Evolutionary conservation across 2,113 vertebrate species (phyloP).

Genomic region (Anarrhichthys ocellatus): DNA sequence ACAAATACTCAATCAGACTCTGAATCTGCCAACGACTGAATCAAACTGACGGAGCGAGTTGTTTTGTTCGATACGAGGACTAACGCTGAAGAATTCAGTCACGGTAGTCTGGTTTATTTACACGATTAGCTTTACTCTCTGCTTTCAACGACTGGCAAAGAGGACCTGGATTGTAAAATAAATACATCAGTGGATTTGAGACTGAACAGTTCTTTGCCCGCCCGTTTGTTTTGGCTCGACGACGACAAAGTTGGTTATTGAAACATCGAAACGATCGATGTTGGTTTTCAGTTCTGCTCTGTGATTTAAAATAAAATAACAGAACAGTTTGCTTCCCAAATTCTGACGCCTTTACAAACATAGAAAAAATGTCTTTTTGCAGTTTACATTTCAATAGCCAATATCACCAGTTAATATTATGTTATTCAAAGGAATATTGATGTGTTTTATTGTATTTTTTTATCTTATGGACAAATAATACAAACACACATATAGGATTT

Average conservation of each 20-base stretch:
- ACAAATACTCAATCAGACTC: constrained; percentile 40
- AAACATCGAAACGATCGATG: constrained; percentile 33
- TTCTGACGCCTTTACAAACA: constrained; percentile 75
- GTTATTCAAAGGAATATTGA: constrained; percentile 81
- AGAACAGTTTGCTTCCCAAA: constrained; percentile 73
- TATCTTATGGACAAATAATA: constrained; percentile 77
- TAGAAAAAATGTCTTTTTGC: constrained; percentile 68
- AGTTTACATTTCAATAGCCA: constrained; percentile 80
- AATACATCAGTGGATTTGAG: constrained; percentile 58
- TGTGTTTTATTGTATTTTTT: constrained; percentile 79
- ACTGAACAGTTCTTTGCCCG: constrained; percentile 58
- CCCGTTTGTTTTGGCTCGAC: constrained; percentile 40
- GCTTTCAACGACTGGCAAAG: constrained; percentile 58
- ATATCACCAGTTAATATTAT: constrained; percentile 81
- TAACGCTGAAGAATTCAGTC: constrained; percentile 65
- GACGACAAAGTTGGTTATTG: constrained; percentile 34
- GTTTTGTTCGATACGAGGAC: constrained; percentile 52
- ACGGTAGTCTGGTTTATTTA: constrained; percentile 69
- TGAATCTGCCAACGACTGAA: constrained; percentile 34
- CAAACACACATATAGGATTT: constrained; percentile 81
- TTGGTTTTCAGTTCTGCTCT: constrained; percentile 66
- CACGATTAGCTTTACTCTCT: constrained; percentile 73
- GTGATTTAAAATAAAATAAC: constrained; percentile 74
- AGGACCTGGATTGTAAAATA: constrained; percentile 71
- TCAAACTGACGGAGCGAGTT: constrained; percentile 16